phyloP scores from a whole-genome alignment of 2,797 vertebrate species.

The Bryconaethiops microstoma region DNA sequence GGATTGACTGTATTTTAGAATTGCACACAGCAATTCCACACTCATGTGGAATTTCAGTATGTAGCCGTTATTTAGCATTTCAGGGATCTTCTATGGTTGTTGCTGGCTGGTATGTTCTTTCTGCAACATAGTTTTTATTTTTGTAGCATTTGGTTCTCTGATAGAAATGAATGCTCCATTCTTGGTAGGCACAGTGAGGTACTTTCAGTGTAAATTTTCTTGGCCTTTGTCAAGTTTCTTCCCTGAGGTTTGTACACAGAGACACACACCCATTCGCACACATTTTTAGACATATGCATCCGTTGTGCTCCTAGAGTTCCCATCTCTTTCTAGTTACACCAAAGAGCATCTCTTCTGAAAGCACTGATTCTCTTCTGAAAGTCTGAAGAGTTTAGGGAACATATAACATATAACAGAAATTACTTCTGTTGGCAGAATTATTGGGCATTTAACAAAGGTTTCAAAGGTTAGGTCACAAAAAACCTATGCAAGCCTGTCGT shows the following conservation, averaged over 20 bases:
- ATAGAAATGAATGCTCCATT: too few relatives aligned
- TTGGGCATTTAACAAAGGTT: slow-evolving; percentile 61
- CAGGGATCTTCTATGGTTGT: neutral
- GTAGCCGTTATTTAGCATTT: neutral
- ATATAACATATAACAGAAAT: neutral
- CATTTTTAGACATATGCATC: neutral
- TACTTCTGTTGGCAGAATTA: slow-evolving; percentile 48
- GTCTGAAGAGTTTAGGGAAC: too few relatives aligned
- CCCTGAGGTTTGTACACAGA: neutral
- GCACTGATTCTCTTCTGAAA: neutral
- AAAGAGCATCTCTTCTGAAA: neutral
- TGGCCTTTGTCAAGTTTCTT: neutral
- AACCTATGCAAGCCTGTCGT: slow-evolving; percentile 72
- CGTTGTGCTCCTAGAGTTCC: neutral
- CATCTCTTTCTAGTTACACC: neutral
- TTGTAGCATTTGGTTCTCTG: neutral
- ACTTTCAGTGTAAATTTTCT: neutral
- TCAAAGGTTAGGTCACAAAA: slow-evolving; percentile 66
- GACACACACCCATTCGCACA: neutral
- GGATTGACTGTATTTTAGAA: slow-evolving; percentile 12
- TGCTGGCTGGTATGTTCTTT: neutral
- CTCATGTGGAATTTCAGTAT: neutral
- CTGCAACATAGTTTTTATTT: neutral
- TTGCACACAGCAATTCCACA: neutral
- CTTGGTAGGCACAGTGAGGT: neutral